Evolutionary conservation across 37 sponge, comb jelly and placozoan species (phyloP).

Genomic region (Cladorhizidae sp.): DNA sequence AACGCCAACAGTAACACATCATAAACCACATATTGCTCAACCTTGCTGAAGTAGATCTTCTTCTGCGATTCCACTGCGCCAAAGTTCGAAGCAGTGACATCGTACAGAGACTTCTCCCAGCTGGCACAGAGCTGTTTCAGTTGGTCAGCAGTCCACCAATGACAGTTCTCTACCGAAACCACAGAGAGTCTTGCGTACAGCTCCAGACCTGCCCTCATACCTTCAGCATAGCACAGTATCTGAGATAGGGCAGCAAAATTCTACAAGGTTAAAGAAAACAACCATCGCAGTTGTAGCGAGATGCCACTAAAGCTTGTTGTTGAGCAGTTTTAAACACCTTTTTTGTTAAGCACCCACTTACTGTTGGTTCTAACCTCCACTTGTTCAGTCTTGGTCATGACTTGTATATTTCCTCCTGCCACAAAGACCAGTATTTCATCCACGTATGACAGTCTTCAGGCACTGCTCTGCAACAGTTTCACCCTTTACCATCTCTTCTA

Average conservation of each 20-base stretch:
- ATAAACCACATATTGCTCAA: too few relatives aligned
- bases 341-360: not conserved
- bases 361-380: too few relatives aligned
- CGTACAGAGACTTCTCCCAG: constrained; percentile 22
- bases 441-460: too few relatives aligned
- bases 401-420: too few relatives aligned
- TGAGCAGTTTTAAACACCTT: too few relatives aligned
- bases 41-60: not conserved
- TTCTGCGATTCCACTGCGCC: not conserved
- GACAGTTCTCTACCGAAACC: not conserved
- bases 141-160: constrained; percentile 3
- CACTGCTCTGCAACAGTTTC: too few relatives aligned
- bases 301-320: not conserved
- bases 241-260: not conserved
- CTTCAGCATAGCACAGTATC: constrained; percentile 13
- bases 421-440: too few relatives aligned
- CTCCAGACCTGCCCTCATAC: constrained; percentile 18
- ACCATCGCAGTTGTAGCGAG: not conserved
- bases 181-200: constrained; percentile 12
- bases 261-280: not conserved
- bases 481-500: too few relatives aligned
- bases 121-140: constrained; percentile 9
- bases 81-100: not conserved
- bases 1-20: too few relatives aligned
- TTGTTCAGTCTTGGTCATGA: too few relatives aligned